Base-by-base conservation (phyloP, 2,113 vertebrate species). In the Nettapus auritus region DNA sequence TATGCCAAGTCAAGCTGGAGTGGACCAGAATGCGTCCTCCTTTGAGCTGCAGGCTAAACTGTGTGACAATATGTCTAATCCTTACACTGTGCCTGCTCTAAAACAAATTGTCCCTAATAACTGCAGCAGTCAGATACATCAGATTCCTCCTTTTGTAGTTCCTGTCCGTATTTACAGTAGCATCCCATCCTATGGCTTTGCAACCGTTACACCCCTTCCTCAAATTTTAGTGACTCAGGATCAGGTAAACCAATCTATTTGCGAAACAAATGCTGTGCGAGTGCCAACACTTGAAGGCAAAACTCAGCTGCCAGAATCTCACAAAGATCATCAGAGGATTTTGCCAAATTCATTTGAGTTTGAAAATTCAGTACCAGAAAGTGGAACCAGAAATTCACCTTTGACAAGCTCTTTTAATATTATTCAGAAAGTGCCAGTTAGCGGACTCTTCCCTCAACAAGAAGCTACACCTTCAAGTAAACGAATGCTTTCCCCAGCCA, bases 401-500 rank as follows among this genome's bases (percentile, higher is more conserved):
- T 93, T 96, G 21, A 94, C 97, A 34, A 98, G 97, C 52, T 98
- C 98, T 56, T 97, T 93, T 4, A 98, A 98, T 50, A 96, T 97
- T 78, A 95, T 97, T 70, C 98, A 99, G 96, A 99, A 99, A 96
- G 87, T 98, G 83, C 98, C 98, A 83, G 97, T 99, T 8, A 98
- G 98, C 2, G 98, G 98, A 80, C 98, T 99, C 13, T 99, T 98
- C 80, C 99, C 99, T 4, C 99, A 99, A 68, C 98, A 98, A 57
- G 99, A 99, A 93, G 98, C 98, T 88, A 98, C 98, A 73, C 98
- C 98, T 57, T 99, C 99, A 25, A 99, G 99, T 93, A 99, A 99
- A 95, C 98, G 99, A 75, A 99, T 99, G 99, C 98, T 99, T 66
- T 99, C 99, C 23, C 99, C 99, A 77, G 99, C 99, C 79, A 99